Evolutionary conservation across 2,888 invertebrate species (phyloP), one percentile per base, ranked within the genome.

Genomic region (Heliothis peltigera): DNA sequence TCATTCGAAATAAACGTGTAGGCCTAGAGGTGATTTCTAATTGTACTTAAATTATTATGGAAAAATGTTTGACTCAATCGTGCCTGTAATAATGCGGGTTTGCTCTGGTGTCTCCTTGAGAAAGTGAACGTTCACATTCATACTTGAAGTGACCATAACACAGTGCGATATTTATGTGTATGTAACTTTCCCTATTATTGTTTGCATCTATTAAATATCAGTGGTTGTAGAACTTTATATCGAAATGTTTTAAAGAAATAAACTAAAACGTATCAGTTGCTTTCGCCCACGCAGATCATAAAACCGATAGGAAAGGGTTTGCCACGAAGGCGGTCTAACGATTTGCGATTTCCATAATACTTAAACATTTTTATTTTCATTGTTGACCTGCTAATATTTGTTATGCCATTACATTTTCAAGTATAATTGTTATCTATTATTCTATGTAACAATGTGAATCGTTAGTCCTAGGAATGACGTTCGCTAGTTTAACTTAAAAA

Each of bases 1-100:
- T 75, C 74, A 80, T 80, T 80, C 63, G 61, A 79, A 77, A 75
- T 79, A 75, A 79, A 71, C 59, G 68, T 66, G 77, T 77, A 72
- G 71, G 77, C 69, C 58, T 58, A 28, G 28, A 70, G 54, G 63
- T 64, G 58, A 67, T 71, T 63, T 71, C 61, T 75, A 64, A 66
- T n/a, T n/a, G n/a, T 44, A 70, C 56, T 66, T 72, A n/a, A n/a
- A n/a, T 65, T 62, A 61, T 67, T 61, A 70, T 47, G 69, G 48
- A 67, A 72, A 73, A 74, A 57, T 72, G 6, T n/a, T 65, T 54
- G 52, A 49, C 44, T 66, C 60, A 57, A 66, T 66, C 44, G 51
- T 58, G 60, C 21, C 64, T 62, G 75, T 72, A 49, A 63, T 62
- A 54, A 49, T 53, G 19, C 19, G 52, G 46, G 17, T 22, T 15